Percentiles rank a stretch among this genome's conserved stretches.
Conservation (phyloP, 1,140 invertebrate genomes). For the Hyles euphorbiae region DNA sequence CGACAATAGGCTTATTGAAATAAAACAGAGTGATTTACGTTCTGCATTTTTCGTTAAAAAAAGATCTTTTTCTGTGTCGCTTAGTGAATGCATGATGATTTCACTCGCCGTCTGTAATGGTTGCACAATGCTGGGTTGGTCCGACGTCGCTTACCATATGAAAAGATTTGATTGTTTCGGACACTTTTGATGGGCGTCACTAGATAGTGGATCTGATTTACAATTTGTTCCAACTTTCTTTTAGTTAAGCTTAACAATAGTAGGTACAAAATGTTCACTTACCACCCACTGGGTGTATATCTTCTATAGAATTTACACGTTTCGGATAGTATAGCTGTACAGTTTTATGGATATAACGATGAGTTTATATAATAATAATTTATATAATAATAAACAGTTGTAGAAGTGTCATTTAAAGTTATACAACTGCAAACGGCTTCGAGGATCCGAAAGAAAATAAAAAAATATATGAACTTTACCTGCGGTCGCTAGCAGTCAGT, state of each 20-base stretch:
- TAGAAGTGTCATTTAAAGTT: too few species aligned
- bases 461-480: slow-evolving; percentile 46
- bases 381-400: too few species aligned
- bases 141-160: slow-evolving; percentile 35
- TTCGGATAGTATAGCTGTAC: too few species aligned
- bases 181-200: slow-evolving; percentile 56
- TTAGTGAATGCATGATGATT: slow-evolving; percentile 48
- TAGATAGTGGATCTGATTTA: slow-evolving; percentile 56
- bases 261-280: not conserved
- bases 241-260: slow-evolving; percentile 23
- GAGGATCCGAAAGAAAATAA: too few species aligned
- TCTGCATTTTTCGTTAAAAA: slow-evolving; percentile 8
- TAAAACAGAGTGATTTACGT: slow-evolving; percentile 44
- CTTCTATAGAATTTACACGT: too few species aligned
- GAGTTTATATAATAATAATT: too few species aligned
- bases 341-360: too few species aligned
- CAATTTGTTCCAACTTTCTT: slow-evolving; percentile 70
- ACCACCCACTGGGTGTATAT: too few species aligned
- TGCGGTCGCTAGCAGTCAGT: slow-evolving; percentile 45
- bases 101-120: slow-evolving; percentile 55
- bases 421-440: too few species aligned
- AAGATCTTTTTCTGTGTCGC: slow-evolving; percentile 28
- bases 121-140: slow-evolving; percentile 56
- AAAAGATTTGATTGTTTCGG: slow-evolving; percentile 56
- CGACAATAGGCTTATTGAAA: not conserved